A percentile compares a stretch with the other conserved stretches of the same genome.
Conservation (phyloP, 2,888 invertebrate genomes). For the Phorcus lineatus region DNA sequence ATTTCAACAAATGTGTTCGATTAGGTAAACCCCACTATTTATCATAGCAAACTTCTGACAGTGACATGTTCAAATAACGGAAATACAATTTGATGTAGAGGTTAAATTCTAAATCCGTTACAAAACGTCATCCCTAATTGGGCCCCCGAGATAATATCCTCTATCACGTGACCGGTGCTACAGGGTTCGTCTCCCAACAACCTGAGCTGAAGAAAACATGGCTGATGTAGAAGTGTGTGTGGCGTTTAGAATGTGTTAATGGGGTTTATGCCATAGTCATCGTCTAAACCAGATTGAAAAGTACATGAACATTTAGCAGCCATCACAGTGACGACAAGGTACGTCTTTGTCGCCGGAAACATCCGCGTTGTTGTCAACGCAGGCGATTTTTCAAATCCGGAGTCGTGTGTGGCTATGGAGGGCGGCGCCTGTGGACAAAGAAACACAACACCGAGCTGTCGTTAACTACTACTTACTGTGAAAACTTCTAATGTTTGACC, state of each 20-base stretch:
- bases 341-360: not conserved
- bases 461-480: not conserved
- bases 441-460: not conserved
- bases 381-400: not conserved
- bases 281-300: too few species aligned
- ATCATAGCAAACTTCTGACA: too few species aligned
- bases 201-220: not conserved
- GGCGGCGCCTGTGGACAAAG: not conserved
- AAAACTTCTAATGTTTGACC: not conserved
- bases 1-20: too few species aligned
- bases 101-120: not conserved
- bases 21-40: too few species aligned
- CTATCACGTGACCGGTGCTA: constrained; percentile 7
- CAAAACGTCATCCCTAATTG: not conserved
- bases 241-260: too few species aligned
- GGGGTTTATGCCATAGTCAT: too few species aligned
- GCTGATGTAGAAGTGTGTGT: not conserved
- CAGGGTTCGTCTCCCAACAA: constrained; percentile 10
- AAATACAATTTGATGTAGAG: too few species aligned
- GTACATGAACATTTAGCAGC: not conserved
- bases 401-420: not conserved
- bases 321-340: not conserved
- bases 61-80: too few species aligned
- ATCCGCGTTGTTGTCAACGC: not conserved
- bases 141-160: not conserved